Evolutionary conservation across 2,797 vertebrate genomes (phyloP), one percentile per base, ranked within the genome.

Genomic region (Cheirogaleus major): DNA sequence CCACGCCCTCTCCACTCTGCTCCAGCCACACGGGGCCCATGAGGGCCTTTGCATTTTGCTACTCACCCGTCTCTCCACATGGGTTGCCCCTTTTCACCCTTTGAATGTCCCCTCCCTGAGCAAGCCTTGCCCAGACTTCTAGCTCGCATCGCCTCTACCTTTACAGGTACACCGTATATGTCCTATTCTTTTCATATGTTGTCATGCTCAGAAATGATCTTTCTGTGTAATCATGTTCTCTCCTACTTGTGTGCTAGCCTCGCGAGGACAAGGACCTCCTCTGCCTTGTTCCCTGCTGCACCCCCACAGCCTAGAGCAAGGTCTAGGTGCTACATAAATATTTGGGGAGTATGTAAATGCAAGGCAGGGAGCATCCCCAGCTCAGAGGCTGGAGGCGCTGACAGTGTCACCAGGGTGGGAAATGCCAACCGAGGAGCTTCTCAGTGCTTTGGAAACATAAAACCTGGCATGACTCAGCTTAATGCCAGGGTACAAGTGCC

Each of bases 121-220:
- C 61, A 76, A 14, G 23, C 18, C 32, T 2, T 32, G 65, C 55
- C 55, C 27, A n/a, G 0, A 13, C 63, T 48, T n/a, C 57, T 41
- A 43, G 65, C 57, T 12, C 11, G 7, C 0, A 0, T 2, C 4
- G 30, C 10, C 7, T 13, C 25, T 13, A 1, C 18, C 15, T 2
- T 5, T 25, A 8, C 10, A 1, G 0, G 22, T 10, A 12, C 1
- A 7, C 8, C 35, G 1, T 3, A 1, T 2, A 35, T 0, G 17
- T 27, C 75, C 0, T 9, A 4, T 11, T 67, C 59, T 43, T 65
- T 30, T 43, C 59, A 43, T 9, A 59, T 0, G 3, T 12, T 22
- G 0, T 27, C 72, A 30, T 1, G 15, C 63, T 55, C 25, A 1
- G 50, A n/a, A n/a, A 30, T 6, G 57, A 11, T 15, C 84, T 76